Evolutionary conservation across 1,140 invertebrate genomes (phyloP).

Genomic region (Pogonomyrmex californicus): DNA sequence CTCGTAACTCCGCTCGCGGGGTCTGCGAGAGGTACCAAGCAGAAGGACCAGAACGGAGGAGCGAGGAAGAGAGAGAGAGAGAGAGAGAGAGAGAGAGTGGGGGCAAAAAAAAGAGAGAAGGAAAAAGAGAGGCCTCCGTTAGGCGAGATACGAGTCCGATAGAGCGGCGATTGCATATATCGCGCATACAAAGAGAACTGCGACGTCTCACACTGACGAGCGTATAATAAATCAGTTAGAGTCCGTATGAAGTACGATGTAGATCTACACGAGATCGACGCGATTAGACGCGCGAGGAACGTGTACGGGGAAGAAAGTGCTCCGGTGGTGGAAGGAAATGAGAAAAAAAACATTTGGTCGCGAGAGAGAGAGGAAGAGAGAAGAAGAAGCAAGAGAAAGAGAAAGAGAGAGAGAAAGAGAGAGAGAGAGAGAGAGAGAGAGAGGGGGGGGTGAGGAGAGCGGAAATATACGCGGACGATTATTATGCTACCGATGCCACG

Average conservation of each 20-base stretch:
- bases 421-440: conserved; percentile 29
- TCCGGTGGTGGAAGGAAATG: conserved; percentile 20
- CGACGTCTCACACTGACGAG: conserved; percentile 61
- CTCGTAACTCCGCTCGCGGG: conserved; percentile 71
- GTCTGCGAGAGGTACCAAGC: conserved; percentile 54
- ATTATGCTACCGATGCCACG: conserved; percentile 79
- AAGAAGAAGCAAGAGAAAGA: background rate
- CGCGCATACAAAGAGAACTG: conserved; percentile 74
- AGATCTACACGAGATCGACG: conserved; percentile 61
- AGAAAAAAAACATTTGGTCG: conserved; percentile 23
- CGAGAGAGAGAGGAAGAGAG: conserved; percentile 32
- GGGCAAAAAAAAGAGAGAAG: background rate
- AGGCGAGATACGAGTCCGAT: conserved; percentile 74
- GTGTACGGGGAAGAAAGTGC: conserved; percentile 55
- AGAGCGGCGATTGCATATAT: conserved; percentile 75
- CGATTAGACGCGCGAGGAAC: conserved; percentile 57
- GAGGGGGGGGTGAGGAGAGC: background rate
- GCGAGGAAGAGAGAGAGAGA: background rate
- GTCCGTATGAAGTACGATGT: conserved; percentile 60
- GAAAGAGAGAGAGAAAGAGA: background rate
- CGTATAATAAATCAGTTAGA: conserved; percentile 62
- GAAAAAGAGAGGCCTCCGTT: conserved; percentile 64
- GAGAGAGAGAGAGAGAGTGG: background rate
- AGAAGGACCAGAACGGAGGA: conserved; percentile 59
- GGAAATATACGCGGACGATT: conserved; percentile 72